These are phyloP conservation scores for Hermetia illucens DNA, from an alignment of 1,140 invertebrate genomes.

Conservation along the genomic window DNA sequence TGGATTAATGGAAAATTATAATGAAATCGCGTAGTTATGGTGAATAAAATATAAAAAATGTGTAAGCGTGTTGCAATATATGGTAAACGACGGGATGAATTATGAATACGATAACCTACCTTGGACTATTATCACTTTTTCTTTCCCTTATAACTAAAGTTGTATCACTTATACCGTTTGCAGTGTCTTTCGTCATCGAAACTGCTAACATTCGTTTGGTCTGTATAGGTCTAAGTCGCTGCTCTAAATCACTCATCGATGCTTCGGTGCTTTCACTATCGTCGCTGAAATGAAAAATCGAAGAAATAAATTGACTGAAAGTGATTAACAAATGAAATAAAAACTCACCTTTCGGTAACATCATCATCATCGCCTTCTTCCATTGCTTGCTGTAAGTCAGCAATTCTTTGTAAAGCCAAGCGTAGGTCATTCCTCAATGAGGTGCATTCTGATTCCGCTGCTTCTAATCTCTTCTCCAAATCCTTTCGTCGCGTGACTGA, in stretches of 20 bases:
- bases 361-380: conserved; percentile 61
- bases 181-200: conserved; percentile 8
- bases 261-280: conserved; percentile 24
- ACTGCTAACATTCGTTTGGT: conserved; percentile 17
- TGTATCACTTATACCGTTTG: conserved; percentile 8
- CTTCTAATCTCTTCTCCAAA: conserved; percentile 52
- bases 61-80: too few species aligned
- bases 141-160: conserved; percentile 24
- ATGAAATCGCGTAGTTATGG: too few species aligned
- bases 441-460: conserved; percentile 45
- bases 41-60: too few species aligned
- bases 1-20: too few species aligned
- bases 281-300: conserved; percentile 13
- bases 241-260: conserved; percentile 25
- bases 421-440: conserved; percentile 55
- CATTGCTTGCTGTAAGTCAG: conserved; percentile 72
- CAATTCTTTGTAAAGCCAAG: conserved; percentile 67
- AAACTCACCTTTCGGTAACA: conserved; percentile 42
- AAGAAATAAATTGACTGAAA: background rate
- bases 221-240: conserved; percentile 21
- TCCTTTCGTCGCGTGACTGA: conserved; percentile 50
- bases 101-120: too few species aligned
- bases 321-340: background rate
- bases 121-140: conserved; percentile 29
- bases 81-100: too few species aligned